These are phyloP conservation scores for Semicossyphus pulcher DNA, from an alignment of 2,113 vertebrate species.

Conservation along the genomic window DNA sequence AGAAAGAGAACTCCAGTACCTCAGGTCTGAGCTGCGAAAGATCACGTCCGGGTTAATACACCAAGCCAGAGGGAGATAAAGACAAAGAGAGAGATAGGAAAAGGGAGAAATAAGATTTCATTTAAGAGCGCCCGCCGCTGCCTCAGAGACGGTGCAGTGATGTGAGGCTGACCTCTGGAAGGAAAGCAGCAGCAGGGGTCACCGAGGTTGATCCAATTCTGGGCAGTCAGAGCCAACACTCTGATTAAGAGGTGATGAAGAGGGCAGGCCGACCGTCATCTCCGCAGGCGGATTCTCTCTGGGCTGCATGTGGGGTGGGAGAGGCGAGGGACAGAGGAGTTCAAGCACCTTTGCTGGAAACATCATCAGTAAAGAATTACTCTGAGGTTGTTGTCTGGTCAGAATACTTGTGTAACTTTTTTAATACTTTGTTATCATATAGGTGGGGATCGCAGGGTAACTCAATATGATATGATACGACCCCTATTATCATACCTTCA, in stretches of 20 bases:
- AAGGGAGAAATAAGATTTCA: slow-evolving; percentile 65
- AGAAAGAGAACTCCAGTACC: slow-evolving; percentile 19
- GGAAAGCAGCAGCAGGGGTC: slow-evolving; percentile 63
- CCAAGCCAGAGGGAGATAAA: slow-evolving; percentile 61
- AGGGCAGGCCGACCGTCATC: slow-evolving; percentile 59
- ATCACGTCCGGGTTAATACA: slow-evolving; percentile 67
- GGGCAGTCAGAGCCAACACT: slow-evolving; percentile 59
- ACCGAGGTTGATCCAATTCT: slow-evolving; percentile 71
- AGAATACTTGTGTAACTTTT: neutral
- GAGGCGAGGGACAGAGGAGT: slow-evolving; percentile 8
- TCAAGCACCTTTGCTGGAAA: slow-evolving; percentile 15
- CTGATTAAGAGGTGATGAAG: slow-evolving; percentile 74
- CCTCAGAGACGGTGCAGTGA: slow-evolving; percentile 50
- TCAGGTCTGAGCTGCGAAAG: slow-evolving; percentile 47
- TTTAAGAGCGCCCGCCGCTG: slow-evolving; percentile 56
- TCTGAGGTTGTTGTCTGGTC: neutral
- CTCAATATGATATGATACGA: too few species aligned
- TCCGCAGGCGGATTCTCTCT: slow-evolving; percentile 41
- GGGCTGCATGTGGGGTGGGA: slow-evolving; percentile 5
- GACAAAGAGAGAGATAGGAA: slow-evolving; percentile 66
- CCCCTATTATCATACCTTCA: too few species aligned
- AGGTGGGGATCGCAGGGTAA: too few species aligned
- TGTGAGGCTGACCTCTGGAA: slow-evolving; percentile 72
- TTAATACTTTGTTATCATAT: neutral
- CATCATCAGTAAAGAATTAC: slow-evolving; percentile 23